Evolutionary conservation across 1,140 invertebrate genomes (phyloP), one percentile per base, ranked within the genome.

Genomic region (Ylistrum balloti): DNA sequence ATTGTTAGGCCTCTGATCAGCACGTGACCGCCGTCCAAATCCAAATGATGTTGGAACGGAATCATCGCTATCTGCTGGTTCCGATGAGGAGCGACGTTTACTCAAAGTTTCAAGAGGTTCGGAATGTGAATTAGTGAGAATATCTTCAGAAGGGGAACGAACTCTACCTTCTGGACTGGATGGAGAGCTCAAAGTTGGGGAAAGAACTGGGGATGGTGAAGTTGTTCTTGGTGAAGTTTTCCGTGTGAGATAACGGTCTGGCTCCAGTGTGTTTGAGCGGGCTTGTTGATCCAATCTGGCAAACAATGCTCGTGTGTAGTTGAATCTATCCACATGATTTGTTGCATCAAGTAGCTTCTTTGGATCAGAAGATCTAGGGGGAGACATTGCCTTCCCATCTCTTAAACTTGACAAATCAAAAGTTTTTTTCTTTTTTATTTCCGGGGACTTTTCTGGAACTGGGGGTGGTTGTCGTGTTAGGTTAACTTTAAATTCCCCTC

Each of bases 291-390:
- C 98, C 89, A 99, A 97, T 95, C 98, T 98, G 96, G 99, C 98
- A 96, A 99, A 99, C 33, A 99, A 97, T 33, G 98, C 98, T 41
- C 98, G 97, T 0, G 98, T 98, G 96, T 98, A 98, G 95, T 99
- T 99, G 96, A 99, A 99, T 87, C 98, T 96, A 28, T 95, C 92
- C 10, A 95, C 94, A 91, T 95, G 95, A 86, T 92, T 95, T 28
- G 94, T 93, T 28, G 94, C 91, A 88, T 94, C 93, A n/a, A 92
- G 87, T 7, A 93, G 87, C n/a, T 41, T 90, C 33, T 88, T 74
- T 15, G 91, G 90, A 28, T 74, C 56, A 9, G 56, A 74, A 32
- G 90, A 89, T 15, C 87, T 91, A 20, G 86, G 38, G 17, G 89
- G 90, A 34, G 86, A 38, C 5, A 35, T 32, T 2, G 92, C 85